Evolutionary conservation across 2,888 invertebrate species (phyloP).

Genomic region (Labia minor): DNA sequence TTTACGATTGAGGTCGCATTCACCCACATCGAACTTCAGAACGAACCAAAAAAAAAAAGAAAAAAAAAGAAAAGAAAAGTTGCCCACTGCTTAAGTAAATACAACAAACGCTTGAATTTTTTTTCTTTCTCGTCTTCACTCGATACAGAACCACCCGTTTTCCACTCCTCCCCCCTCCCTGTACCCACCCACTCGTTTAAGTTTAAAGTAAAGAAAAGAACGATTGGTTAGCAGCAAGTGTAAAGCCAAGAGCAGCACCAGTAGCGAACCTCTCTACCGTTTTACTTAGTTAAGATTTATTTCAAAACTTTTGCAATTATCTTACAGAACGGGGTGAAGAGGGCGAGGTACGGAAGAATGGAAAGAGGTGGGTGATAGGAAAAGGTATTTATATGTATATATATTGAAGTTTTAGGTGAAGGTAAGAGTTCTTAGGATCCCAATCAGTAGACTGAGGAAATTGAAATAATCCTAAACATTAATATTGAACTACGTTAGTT

Average conservation of each 20-base stretch:
- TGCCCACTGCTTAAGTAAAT: neutral
- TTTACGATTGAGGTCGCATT: neutral
- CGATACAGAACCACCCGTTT: too few relatives aligned
- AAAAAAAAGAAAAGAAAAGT: neutral
- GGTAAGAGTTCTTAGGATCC: too few relatives aligned
- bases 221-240: slow-evolving; percentile 1
- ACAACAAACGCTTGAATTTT: neutral
- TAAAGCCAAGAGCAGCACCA: neutral
- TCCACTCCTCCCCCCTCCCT: too few relatives aligned
- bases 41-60: too few relatives aligned
- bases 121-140: neutral
- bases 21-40: too few relatives aligned
- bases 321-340: neutral
- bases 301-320: slow-evolving; percentile 13
- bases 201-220: slow-evolving; percentile 13
- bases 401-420: too few relatives aligned
- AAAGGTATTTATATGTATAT: neutral
- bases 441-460: too few relatives aligned
- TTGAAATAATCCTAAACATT: neutral
- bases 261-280: neutral
- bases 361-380: neutral
- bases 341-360: neutral
- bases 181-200: neutral
- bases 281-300: slow-evolving; percentile 8
- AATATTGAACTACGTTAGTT: too few relatives aligned